These are phyloP conservation scores for Spea bombifrons DNA, from an alignment of 2,113 vertebrate species.

Conservation along the genomic window DNA sequence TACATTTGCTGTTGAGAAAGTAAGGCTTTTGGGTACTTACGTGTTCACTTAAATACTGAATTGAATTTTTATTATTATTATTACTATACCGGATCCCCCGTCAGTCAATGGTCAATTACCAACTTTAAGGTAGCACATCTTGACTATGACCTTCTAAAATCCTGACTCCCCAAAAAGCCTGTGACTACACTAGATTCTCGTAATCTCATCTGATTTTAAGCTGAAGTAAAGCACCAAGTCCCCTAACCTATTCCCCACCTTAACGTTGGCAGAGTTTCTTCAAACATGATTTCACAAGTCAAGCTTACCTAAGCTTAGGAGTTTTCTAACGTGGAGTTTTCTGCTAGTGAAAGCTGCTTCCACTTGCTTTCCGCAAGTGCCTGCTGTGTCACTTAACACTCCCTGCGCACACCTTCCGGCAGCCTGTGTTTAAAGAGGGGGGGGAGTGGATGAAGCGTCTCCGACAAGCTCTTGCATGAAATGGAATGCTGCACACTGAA, in stretches of 20 bases:
- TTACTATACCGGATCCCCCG: too few species aligned
- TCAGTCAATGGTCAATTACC: too few species aligned
- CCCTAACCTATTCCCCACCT: background rate
- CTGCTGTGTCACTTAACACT: conserved; percentile 24
- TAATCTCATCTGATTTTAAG: background rate
- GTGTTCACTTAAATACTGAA: too few species aligned
- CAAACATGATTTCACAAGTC: background rate
- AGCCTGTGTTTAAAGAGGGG: conserved; percentile 20
- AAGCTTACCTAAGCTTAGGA: conserved; percentile 15
- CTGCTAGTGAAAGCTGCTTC: conserved; percentile 1
- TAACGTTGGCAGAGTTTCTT: background rate
- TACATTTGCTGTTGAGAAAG: too few species aligned
- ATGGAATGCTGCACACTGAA: conserved; percentile 24
- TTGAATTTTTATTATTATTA: too few species aligned
- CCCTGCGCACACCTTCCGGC: conserved; percentile 7
- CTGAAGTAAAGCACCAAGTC: background rate
- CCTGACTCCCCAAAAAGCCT: background rate
- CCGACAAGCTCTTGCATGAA: conserved; percentile 33
- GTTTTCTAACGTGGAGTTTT: conserved; percentile 1
- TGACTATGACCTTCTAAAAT: background rate
- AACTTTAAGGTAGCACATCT: too few species aligned
- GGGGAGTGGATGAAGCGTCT: background rate
- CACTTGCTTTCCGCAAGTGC: conserved; percentile 7
- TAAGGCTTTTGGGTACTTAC: too few species aligned
- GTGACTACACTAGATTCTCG: background rate